Evolutionary conservation across 2,888 invertebrate species (phyloP).

Genomic region (Amphipoea oculea): DNA sequence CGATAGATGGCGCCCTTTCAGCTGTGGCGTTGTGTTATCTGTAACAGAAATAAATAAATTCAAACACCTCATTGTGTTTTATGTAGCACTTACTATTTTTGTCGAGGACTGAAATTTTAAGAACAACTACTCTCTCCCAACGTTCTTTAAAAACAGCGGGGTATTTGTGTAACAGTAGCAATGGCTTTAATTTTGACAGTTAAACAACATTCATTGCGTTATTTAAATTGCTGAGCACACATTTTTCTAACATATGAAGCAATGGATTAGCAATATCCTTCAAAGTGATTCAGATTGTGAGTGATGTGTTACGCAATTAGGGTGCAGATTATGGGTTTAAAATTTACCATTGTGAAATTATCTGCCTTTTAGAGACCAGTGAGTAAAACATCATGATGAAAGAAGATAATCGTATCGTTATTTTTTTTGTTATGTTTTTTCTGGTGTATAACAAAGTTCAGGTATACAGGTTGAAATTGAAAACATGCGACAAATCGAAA

Average conservation of each 20-base stretch:
- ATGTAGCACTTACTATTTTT: background rate
- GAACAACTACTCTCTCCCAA: too few relatives aligned
- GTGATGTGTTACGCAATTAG: too few relatives aligned
- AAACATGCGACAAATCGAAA: too few relatives aligned
- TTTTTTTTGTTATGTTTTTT: too few relatives aligned
- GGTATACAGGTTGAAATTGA: too few relatives aligned
- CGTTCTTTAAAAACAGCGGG: background rate
- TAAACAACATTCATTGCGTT: too few relatives aligned
- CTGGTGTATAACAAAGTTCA: too few relatives aligned
- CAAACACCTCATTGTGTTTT: background rate
- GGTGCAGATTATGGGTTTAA: background rate
- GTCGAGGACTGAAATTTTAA: background rate
- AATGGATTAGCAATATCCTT: too few relatives aligned
- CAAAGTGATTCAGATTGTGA: too few relatives aligned
- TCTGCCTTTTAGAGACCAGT: background rate
- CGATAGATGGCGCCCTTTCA: conserved; percentile 75
- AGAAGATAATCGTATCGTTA: background rate
- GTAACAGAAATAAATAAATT: conserved; percentile 68
- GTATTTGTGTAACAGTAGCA: background rate
- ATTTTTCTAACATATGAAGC: too few relatives aligned
- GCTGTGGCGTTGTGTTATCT: conserved; percentile 87
- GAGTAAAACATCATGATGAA: background rate
- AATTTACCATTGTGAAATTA: background rate
- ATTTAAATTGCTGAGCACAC: too few relatives aligned
- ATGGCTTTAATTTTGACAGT: too few relatives aligned